phyloP scores from a whole-genome alignment of 1,140 invertebrate genomes.

The Microplitis demolitor region DNA sequence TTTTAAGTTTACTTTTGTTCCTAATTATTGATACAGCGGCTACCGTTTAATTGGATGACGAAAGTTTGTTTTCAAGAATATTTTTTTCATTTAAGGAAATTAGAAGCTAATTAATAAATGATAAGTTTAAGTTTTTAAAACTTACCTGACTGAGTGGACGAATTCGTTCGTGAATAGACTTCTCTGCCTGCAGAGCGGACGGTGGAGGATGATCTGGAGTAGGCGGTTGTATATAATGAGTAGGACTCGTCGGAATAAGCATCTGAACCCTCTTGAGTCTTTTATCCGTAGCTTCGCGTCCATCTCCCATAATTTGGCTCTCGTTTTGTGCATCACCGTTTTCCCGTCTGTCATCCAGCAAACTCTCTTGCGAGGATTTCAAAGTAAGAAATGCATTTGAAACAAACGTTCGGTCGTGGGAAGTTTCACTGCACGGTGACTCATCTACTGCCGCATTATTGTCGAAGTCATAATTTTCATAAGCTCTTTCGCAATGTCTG shows the following conservation, averaged over 20 bases:
- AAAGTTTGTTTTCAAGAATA: background rate
- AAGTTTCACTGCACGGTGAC: slow-evolving; percentile 58
- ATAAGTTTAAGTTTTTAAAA: slow-evolving; percentile 16
- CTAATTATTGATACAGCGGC: too few relatives aligned
- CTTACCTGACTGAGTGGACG: slow-evolving; percentile 85
- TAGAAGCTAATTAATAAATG: background rate
- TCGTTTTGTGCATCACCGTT: slow-evolving; percentile 44
- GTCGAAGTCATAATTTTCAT: slow-evolving; percentile 67
- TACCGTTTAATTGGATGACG: too few relatives aligned
- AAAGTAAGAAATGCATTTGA: slow-evolving; percentile 67
- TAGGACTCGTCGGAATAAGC: slow-evolving; percentile 76
- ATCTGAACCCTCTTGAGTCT: slow-evolving; percentile 58
- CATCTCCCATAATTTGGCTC: slow-evolving; percentile 35
- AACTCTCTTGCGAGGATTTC: slow-evolving; percentile 70
- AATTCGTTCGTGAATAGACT: slow-evolving; percentile 88
- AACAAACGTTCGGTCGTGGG: slow-evolving; percentile 61
- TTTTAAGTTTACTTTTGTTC: too few relatives aligned
- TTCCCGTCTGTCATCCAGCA: slow-evolving; percentile 63
- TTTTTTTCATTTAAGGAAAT: background rate
- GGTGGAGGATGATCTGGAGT: slow-evolving; percentile 94
- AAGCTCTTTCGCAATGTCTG: slow-evolving; percentile 63
- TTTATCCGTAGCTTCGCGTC: slow-evolving; percentile 49
- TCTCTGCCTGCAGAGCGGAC: slow-evolving; percentile 86
- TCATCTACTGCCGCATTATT: slow-evolving; percentile 54
- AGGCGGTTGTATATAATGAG: slow-evolving; percentile 88